Evolutionary conservation across 2,113 vertebrate genomes (phyloP).

Genomic region (Probosciger aterrimus): DNA sequence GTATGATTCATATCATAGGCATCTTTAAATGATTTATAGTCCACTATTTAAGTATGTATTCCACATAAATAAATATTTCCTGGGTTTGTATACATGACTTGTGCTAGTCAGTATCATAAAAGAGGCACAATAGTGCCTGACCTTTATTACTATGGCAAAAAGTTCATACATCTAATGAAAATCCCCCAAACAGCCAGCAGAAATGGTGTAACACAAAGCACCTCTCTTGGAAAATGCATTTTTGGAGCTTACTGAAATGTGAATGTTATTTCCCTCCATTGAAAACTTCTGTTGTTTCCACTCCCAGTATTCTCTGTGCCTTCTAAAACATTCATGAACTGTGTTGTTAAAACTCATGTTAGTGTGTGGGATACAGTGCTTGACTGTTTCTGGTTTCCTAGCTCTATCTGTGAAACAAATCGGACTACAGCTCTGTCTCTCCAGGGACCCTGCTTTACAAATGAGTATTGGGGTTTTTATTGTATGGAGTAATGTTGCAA

Average conservation of each 20-base stretch:
- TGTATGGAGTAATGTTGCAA: background rate
- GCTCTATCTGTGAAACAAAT: background rate
- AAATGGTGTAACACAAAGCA: background rate
- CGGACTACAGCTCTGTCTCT: background rate
- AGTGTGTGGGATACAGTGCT: background rate
- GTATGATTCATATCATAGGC: slow-evolving; percentile 61
- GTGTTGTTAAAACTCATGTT: background rate
- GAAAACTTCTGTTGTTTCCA: background rate
- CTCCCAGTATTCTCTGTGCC: background rate
- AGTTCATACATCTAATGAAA: slow-evolving; percentile 22
- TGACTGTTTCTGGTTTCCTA: background rate
- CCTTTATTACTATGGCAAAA: slow-evolving; percentile 13
- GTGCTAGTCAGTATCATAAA: slow-evolving; percentile 42
- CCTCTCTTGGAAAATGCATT: background rate
- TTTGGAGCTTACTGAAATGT: background rate
- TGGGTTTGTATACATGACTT: slow-evolving; percentile 15
- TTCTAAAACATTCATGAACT: background rate
- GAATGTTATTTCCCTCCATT: background rate
- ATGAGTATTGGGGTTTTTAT: background rate
- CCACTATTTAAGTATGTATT: slow-evolving; percentile 31
- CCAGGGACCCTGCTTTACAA: background rate
- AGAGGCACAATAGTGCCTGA: slow-evolving; percentile 1
- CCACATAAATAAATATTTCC: slow-evolving; percentile 55
- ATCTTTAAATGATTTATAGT: slow-evolving; percentile 56
- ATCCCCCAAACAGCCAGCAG: background rate